Conservation (phyloP, 2,888 invertebrate species). For the Oxycera nigricornis region DNA sequence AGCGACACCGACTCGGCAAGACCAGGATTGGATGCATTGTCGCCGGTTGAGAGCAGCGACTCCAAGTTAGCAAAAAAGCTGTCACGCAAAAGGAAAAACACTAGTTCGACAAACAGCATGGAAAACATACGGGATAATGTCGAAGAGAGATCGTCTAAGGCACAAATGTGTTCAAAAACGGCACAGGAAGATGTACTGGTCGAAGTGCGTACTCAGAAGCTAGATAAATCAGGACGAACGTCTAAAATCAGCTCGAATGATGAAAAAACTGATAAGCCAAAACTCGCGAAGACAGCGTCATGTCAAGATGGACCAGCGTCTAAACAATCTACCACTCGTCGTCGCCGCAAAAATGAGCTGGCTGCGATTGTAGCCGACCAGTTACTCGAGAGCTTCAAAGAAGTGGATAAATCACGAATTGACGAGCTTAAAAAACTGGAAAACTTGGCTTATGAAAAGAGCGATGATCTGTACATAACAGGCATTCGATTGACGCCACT, state of each 20-base stretch:
- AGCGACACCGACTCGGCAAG: background rate
- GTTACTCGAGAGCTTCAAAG: constrained; percentile 60
- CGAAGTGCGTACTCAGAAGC: background rate
- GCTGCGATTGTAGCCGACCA: constrained; percentile 62
- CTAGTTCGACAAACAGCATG: background rate
- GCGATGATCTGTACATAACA: constrained; percentile 58
- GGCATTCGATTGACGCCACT: constrained; percentile 61
- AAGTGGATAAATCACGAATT: constrained; percentile 59
- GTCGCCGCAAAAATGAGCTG: constrained; percentile 60
- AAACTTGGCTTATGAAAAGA: constrained; percentile 60
- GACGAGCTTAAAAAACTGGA: constrained; percentile 61
- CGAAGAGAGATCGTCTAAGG: background rate
- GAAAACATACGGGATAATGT: too few species aligned
- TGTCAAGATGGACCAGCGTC: constrained; percentile 51
- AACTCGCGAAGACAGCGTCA: constrained; percentile 31
- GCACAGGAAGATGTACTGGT: background rate
- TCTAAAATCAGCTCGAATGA: too few species aligned
- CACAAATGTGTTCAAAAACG: background rate
- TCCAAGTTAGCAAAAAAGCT: background rate
- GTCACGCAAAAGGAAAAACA: background rate
- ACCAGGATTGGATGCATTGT: background rate
- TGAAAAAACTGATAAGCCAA: background rate
- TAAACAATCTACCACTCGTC: constrained; percentile 52
- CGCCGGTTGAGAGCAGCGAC: background rate
- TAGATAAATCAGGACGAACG: background rate